phyloP scores from a whole-genome alignment of 2,113 vertebrate genomes.

The Hemicordylus capensis region DNA sequence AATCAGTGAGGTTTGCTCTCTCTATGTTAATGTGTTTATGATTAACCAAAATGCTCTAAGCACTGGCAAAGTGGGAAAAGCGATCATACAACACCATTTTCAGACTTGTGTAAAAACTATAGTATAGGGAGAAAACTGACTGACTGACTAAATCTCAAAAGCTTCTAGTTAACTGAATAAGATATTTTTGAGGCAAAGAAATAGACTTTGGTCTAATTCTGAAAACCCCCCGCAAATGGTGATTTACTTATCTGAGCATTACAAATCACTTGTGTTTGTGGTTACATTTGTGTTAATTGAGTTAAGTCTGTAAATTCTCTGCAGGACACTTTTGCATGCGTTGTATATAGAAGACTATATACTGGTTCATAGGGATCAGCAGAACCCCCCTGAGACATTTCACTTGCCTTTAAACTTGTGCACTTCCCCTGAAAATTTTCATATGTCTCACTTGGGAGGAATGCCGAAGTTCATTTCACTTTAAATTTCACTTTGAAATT shows the following conservation, averaged over 20 bases:
- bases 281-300: no score
- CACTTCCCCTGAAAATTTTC: no score
- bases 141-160: background rate
- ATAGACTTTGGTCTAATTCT: background rate
- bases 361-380: background rate
- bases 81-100: background rate
- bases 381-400: no score
- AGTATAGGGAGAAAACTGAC: background rate
- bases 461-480: no score
- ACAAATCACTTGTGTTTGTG: background rate
- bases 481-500: no score
- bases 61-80: background rate
- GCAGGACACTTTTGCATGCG: background rate
- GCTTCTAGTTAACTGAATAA: background rate
- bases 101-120: background rate
- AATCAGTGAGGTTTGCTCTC: background rate
- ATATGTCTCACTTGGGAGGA: no score
- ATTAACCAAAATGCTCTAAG: background rate
- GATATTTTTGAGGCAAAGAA: background rate
- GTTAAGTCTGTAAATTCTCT: background rate
- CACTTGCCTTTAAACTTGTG: no score
- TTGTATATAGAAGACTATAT: background rate
- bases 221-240: background rate
- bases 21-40: background rate
- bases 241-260: background rate